A percentile compares a stretch with the other conserved stretches of the same genome.
These are phyloP conservation scores for Cyprichromis sp. DNA, from an alignment of 2,113 vertebrate species.

Conservation along the genomic window DNA sequence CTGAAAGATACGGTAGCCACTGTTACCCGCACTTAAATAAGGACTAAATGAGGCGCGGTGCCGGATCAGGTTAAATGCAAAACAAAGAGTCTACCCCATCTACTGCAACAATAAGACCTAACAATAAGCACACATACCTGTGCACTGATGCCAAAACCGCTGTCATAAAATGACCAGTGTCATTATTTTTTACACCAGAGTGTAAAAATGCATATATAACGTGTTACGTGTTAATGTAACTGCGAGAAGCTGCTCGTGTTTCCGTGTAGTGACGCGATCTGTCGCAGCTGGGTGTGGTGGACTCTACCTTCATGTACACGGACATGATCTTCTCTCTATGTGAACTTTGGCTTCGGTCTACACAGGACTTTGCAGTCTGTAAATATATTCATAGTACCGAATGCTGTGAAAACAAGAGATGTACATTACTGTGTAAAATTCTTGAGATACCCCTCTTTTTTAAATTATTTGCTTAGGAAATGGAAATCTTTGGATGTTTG, in stretches of 20 bases:
- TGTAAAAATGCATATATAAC: background rate
- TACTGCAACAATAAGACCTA: background rate
- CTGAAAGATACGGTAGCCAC: background rate
- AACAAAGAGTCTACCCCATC: background rate
- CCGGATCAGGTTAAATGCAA: background rate
- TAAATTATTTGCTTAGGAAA: background rate
- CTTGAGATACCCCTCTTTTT: background rate
- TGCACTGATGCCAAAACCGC: background rate
- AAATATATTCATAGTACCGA: background rate
- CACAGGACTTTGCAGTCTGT: background rate
- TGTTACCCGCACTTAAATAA: background rate
- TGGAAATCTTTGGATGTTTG: background rate
- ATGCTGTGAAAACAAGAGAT: background rate
- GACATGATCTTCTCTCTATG: background rate
- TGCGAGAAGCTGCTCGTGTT: slow-evolving; percentile 3
- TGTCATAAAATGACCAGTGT: background rate
- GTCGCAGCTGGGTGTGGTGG: background rate
- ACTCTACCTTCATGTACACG: background rate
- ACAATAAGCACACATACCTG: background rate
- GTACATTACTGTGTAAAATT: background rate
- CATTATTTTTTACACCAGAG: background rate
- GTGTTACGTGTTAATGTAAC: background rate
- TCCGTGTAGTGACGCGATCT: slow-evolving; percentile 14
- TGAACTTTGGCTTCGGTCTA: background rate
- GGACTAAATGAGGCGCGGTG: background rate